Evolutionary conservation across 2,888 invertebrate genomes (phyloP), one percentile per base, ranked within the genome.

Genomic region (Elmis aenea): DNA sequence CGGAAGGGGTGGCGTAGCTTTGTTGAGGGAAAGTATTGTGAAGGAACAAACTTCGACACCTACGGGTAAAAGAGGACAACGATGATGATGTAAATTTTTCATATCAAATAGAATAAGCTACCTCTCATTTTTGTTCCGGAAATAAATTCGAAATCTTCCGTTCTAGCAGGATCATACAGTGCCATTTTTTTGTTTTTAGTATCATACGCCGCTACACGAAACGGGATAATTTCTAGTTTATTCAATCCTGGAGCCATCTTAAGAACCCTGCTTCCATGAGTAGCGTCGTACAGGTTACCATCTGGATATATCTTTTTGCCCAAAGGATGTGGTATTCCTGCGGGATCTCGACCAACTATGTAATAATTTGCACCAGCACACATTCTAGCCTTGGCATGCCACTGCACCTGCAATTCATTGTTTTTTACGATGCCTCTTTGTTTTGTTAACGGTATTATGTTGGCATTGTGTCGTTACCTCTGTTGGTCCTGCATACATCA

Each of bases 401-500:
- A 93, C 66, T 92, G 91, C 3, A 93, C 93, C 40, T 40, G n/a
- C n/a, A n/a, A n/a, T n/a, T n/a, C n/a, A n/a, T n/a, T n/a, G n/a
- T n/a, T n/a, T n/a, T n/a, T n/a, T n/a, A n/a, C n/a, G n/a, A n/a
- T n/a, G n/a, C n/a, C n/a, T n/a, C n/a, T n/a, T n/a, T n/a, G n/a
- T n/a, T n/a, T n/a, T n/a, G n/a, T n/a, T n/a, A n/a, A n/a, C n/a
- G n/a, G n/a, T n/a, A n/a, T n/a, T n/a, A n/a, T n/a, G n/a, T n/a
- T 5, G 5, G 6, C 18, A 18, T 18, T 1, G 9, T 2, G 12
- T 12, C 22, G 14, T 3, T 32, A 40, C 41, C 76, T 99, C 99
- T 9, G 95, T 93, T 9, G 99, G 97, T 0, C 99, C 99, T 2
- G 97, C 99, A 64, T 99, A 99, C 85, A 95, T 87, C 99, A 99